Evolutionary conservation across 2,113 vertebrate genomes (phyloP).

Genomic region (Physeter macrocephalus): DNA sequence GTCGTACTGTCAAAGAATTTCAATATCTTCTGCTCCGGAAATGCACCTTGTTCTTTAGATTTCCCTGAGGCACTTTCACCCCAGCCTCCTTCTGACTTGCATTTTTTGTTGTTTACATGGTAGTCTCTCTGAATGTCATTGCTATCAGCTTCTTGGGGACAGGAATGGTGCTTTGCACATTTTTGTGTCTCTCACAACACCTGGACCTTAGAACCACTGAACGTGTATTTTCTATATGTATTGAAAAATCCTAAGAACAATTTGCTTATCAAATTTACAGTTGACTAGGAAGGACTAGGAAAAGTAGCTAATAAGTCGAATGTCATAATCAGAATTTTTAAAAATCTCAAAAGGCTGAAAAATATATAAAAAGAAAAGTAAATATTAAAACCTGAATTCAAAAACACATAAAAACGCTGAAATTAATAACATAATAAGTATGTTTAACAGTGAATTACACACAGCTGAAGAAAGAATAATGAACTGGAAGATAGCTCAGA

Average conservation of each 20-base stretch:
- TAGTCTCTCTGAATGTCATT: background rate
- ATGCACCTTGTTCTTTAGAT: background rate
- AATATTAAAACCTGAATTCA: background rate
- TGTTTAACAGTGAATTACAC: background rate
- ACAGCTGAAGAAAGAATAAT: background rate
- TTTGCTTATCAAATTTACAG: conserved; percentile 1
- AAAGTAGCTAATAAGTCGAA: background rate
- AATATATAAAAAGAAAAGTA: background rate
- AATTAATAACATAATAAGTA: background rate
- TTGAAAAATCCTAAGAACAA: background rate
- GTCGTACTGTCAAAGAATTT: background rate
- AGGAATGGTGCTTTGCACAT: background rate
- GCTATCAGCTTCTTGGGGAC: background rate
- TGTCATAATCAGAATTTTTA: background rate
- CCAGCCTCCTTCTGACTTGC: background rate
- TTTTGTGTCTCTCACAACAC: background rate
- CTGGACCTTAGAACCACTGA: background rate
- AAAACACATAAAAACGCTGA: background rate
- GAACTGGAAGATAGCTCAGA: background rate
- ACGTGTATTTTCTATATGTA: background rate
- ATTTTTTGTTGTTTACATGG: background rate
- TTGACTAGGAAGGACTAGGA: background rate
- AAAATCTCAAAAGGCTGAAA: background rate
- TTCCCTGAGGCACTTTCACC: background rate
- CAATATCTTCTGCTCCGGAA: background rate